These are phyloP conservation scores for Lasaia peninsularis DNA, from an alignment of 1,140 invertebrate species.

Conservation along the genomic window DNA sequence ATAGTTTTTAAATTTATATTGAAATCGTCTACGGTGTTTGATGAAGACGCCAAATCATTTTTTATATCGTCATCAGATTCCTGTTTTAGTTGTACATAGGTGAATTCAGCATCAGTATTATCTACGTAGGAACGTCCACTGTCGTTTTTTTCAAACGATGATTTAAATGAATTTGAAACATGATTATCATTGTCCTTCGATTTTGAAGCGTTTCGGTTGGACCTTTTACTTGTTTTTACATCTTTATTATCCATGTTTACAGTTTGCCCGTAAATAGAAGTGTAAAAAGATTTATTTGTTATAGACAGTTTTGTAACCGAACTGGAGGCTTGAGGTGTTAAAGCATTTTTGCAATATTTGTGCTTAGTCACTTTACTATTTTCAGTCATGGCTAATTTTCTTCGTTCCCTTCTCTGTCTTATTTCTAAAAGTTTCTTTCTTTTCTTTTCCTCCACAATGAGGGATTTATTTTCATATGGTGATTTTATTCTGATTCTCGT, in stretches of 20 bases:
- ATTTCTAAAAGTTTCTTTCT: slow-evolving; percentile 58
- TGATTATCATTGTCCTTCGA: slow-evolving; percentile 27
- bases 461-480: slow-evolving; percentile 61
- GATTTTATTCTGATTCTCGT: slow-evolving; percentile 57
- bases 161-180: slow-evolving; percentile 6
- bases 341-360: slow-evolving; percentile 38
- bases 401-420: slow-evolving; percentile 52
- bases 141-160: slow-evolving; percentile 23
- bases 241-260: slow-evolving; percentile 26
- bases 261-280: slow-evolving; percentile 60
- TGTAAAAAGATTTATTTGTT: slow-evolving; percentile 66
- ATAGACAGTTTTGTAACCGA: slow-evolving; percentile 67
- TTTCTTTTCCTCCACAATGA: slow-evolving; percentile 58
- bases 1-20: slow-evolving; percentile 28
- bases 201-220: slow-evolving; percentile 23
- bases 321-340: slow-evolving; percentile 48
- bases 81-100: slow-evolving; percentile 39
- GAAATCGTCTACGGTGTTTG: slow-evolving; percentile 34
- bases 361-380: slow-evolving; percentile 50
- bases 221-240: slow-evolving; percentile 26
- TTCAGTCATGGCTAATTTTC: slow-evolving; percentile 48
- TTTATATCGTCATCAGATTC: slow-evolving; percentile 22
- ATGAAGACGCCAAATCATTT: slow-evolving; percentile 28
- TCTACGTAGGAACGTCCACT: slow-evolving; percentile 50
- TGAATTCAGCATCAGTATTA: slow-evolving; percentile 48